Conservation (phyloP, 2,888 invertebrate species). For the Phortica okadai region DNA sequence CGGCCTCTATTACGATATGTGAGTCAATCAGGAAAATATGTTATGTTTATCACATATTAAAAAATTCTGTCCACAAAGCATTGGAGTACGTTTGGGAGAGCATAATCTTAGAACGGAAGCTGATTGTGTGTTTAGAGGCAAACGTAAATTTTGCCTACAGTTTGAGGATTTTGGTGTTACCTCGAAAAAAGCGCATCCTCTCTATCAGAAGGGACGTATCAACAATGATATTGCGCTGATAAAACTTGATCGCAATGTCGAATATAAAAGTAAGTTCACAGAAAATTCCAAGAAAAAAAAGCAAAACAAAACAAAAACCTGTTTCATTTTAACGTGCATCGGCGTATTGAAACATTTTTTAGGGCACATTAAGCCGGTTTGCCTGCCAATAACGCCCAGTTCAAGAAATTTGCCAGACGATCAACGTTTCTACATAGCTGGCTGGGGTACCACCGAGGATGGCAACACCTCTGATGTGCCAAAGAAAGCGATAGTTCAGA, state of each 20-base stretch:
- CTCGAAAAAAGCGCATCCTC: conserved; percentile 77
- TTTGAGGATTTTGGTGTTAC: conserved; percentile 74
- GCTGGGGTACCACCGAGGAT: conserved; percentile 70
- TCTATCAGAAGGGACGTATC: conserved; percentile 74
- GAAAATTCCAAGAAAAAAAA: background rate
- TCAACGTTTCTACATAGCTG: conserved; percentile 61
- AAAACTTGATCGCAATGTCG: conserved; percentile 69
- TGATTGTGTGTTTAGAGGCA: conserved; percentile 68
- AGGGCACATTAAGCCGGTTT: conserved; percentile 67
- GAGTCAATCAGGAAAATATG: conserved; percentile 47
- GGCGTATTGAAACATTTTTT: background rate
- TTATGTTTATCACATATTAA: no score
- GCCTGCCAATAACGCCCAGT: conserved; percentile 63
- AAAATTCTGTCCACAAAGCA: conserved; percentile 50
- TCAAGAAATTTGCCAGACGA: conserved; percentile 41
- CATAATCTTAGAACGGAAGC: conserved; percentile 64
- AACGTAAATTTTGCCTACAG: conserved; percentile 68
- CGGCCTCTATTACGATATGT: conserved; percentile 45
- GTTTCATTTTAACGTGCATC: background rate
- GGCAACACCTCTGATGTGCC: conserved; percentile 51
- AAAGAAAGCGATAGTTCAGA: conserved; percentile 58
- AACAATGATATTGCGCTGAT: conserved; percentile 81
- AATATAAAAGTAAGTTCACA: conserved; percentile 56
- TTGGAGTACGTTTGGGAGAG: conserved; percentile 76
- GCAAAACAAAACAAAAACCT: background rate